A percentile compares a stretch with the other conserved stretches of the same genome.
Conservation (phyloP, 2,888 invertebrate species). For the Frankliniella fusca region DNA sequence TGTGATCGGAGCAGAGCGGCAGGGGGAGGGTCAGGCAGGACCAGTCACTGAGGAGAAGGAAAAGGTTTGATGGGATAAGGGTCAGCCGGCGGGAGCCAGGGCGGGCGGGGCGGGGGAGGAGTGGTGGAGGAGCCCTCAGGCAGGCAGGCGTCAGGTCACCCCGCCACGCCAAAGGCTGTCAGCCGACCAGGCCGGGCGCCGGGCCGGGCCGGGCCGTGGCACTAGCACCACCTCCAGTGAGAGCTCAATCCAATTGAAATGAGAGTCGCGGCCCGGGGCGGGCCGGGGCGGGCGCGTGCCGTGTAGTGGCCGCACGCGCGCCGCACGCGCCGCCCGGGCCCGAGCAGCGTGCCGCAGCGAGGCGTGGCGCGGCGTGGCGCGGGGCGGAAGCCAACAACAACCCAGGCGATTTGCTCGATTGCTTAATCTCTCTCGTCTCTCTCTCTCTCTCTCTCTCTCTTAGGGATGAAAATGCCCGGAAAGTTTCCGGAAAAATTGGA, state of each 20-base stretch:
- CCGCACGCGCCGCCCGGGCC: slow-evolving; percentile 44
- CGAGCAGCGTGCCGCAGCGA: too few relatives aligned
- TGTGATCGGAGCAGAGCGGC: too few relatives aligned
- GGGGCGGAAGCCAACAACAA: slow-evolving; percentile 33
- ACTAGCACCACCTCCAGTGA: background rate
- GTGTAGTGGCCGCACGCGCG: slow-evolving; percentile 52
- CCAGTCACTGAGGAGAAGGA: too few relatives aligned
- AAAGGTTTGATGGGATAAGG: too few relatives aligned
- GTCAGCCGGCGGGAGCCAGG: background rate
- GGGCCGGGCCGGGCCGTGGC: background rate
- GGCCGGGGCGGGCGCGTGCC: slow-evolving; percentile 39
- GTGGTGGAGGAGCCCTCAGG: background rate
- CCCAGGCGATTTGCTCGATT: background rate
- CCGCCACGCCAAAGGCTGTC: too few relatives aligned
- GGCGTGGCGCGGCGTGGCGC: too few relatives aligned
- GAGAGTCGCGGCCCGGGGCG: background rate
- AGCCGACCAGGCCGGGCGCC: background rate
- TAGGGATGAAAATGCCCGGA: too few relatives aligned
- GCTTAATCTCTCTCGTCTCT: background rate
- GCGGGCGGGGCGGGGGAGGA: background rate
- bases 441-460: background rate
- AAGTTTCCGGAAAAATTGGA: too few relatives aligned
- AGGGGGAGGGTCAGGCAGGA: too few relatives aligned
- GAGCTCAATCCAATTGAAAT: slow-evolving; percentile 9
- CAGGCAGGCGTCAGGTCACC: too few relatives aligned